Base-by-base conservation (phyloP, 2,888 invertebrate species). In the Hypercompe scribonia region DNA sequence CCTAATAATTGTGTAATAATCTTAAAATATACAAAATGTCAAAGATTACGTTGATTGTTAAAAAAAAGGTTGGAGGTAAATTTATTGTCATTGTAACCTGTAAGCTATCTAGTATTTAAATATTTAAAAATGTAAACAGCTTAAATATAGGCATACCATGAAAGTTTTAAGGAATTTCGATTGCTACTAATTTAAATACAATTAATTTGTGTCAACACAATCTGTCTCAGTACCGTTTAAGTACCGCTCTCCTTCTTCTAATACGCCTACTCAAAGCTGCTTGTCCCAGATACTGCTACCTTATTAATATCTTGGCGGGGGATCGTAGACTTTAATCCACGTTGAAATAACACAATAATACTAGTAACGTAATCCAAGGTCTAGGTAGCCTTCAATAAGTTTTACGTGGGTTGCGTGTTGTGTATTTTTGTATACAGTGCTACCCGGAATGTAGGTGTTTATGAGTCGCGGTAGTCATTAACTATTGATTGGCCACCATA, bases 171-270 rank as follows among this genome's bases (percentile, higher is more conserved):
- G 15, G 28, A 13, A 58, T 15, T 28, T 58, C 28, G 28, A 58
- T 58, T 58, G 58, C 28, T 13, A 58, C 54, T 54, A 58, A 28
- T 58, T 58, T 58, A 58, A 58, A 58, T 28, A 58, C 58, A 58
- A 58, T 58, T 58, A 58, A 58, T 39, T 65, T 65, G 65, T 65
- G 39, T 31, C 39, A 65, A 67, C 67, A 13, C 33, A 67, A 67
- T 67, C 50, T n/a, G 65, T 39, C 39, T 65, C 28, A 15, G 39
- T 28, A 28, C 58, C 58, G 58, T 28, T 28, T 28, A 64, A 64
- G 33, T 33, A 21, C 24, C 34, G 33, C 64, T 34, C 24, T 64
- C 34, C 18, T 24, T 33, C 24, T 64, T 64, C 33, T 64, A 34
- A 54, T n/a, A 54, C 54, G 54, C 54, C 54, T 13, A 28, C 58